Evolutionary conservation across 2,113 vertebrate species (phyloP).

Genomic region (Clarias gariepinus): DNA sequence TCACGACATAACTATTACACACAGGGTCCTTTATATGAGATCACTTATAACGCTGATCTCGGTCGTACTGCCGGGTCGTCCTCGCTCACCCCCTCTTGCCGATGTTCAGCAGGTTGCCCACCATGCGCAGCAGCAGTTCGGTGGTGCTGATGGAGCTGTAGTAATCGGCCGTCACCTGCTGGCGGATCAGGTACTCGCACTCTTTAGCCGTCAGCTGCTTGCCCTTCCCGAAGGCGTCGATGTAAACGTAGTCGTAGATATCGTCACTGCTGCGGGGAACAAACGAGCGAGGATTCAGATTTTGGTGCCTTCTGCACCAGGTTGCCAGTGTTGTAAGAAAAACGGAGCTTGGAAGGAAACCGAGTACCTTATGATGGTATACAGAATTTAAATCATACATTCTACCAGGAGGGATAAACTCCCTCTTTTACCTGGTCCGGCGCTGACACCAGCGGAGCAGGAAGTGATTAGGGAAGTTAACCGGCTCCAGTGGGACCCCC

Average conservation of each 20-base stretch:
- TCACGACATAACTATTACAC: no score
- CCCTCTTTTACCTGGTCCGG: slow-evolving; percentile 74
- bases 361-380: no score
- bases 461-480: slow-evolving; percentile 98
- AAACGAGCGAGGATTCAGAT: neutral
- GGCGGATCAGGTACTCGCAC: slow-evolving; percentile 92
- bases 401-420: no score
- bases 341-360: no score
- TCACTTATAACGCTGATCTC: no score
- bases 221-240: slow-evolving; percentile 94
- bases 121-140: slow-evolving; percentile 94
- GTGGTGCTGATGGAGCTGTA: slow-evolving; percentile 90
- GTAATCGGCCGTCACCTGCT: slow-evolving; percentile 91
- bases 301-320: no score
- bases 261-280: slow-evolving; percentile 76
- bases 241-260: slow-evolving; percentile 94
- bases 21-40: no score
- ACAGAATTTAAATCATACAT: no score
- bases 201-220: slow-evolving; percentile 93
- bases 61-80: neutral
- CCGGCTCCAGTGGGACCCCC: slow-evolving; percentile 89
- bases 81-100: slow-evolving; percentile 88
- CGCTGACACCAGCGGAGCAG: slow-evolving; percentile 92
- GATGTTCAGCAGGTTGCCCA: slow-evolving; percentile 95
- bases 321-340: no score